These are phyloP conservation scores for Hydrolagus affinis DNA, from an alignment of 2,113 vertebrate species.

Conservation along the genomic window DNA sequence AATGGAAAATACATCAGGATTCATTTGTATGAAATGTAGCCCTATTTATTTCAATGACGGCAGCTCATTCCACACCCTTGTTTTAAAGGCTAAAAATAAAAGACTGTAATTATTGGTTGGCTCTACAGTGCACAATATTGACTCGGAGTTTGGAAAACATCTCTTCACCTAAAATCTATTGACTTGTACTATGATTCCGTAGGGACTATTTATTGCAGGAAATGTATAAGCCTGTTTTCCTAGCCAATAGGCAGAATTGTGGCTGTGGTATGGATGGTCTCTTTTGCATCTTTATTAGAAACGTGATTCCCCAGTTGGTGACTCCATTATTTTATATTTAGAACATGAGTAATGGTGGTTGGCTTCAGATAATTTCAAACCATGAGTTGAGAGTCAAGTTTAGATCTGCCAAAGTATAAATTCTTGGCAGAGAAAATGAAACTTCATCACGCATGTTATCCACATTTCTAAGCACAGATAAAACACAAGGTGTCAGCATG, in stretches of 20 bases:
- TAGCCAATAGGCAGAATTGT: neutral
- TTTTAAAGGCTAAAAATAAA: conserved; percentile 5
- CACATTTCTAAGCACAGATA: no score
- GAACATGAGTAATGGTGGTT: neutral
- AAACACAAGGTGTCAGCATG: no score
- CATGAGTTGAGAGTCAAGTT: neutral
- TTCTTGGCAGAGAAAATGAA: neutral
- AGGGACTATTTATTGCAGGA: conserved; percentile 9
- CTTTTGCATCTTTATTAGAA: neutral
- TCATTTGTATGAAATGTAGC: conserved; percentile 11
- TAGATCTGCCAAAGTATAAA: neutral
- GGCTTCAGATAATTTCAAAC: neutral
- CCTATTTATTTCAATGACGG: conserved; percentile 19
- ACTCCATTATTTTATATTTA: conserved; percentile 1
- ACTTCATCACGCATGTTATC: neutral
- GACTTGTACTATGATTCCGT: conserved; percentile 6
- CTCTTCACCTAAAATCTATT: conserved; percentile 4
- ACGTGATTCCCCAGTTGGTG: neutral
- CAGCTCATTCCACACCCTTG: neutral
- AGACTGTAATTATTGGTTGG: conserved; percentile 9
- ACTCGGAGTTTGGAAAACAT: conserved; percentile 1
- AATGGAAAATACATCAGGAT: conserved; percentile 11
- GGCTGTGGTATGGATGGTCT: neutral
- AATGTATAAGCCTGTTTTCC: conserved; percentile 1
- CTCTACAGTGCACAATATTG: conserved; percentile 13